Base-by-base conservation (phyloP, 2,888 invertebrate genomes). In the Euplagia quadripunctaria region DNA sequence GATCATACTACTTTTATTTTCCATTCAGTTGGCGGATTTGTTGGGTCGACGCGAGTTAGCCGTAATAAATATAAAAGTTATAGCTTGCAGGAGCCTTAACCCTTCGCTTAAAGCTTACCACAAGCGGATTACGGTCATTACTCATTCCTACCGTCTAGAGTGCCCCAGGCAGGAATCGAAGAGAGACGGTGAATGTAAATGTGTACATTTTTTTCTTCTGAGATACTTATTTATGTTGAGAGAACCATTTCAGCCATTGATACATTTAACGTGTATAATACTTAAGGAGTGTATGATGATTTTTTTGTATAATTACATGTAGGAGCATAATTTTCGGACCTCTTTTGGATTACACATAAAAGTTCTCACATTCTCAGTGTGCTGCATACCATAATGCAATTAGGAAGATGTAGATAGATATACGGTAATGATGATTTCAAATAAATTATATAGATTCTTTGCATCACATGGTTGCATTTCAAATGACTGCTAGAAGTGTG, bases 81-180 rank as follows among this genome's bases (percentile, higher is more conserved):
- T 92, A 90, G 89, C 90, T 90, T 86, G 92, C 90, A 90, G 92
- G 90, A 93, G 93, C 92, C 90, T 91, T 92, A 94, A 93, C 94
- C 94, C 94, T 94, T 94, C 92, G 93, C 90, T 94, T 94, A 91
- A 92, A 94, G 94, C 93, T 91, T 88, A 91, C 94, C 94, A 90
- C 94, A 93, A 94, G 94, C 93, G 94, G 95, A 95, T 96, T 95
- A 96, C 88, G 84, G 90, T 89, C 94, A 95, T 95, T 94, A 95
- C 90, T 95, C 95, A 95, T 94, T 92, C 94, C 92, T 94, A 93
- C 93, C 92, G 93, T 93, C 94, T 88, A 89, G 91, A 91, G 86
- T 84, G 92, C 94, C 93, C 83, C 79, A 80, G 92, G 94, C 93
- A 78, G 77, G 86, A 86, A 89, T 88, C 86, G 88, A 89, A 87